Evolutionary conservation across 2,888 invertebrate species (phyloP), one percentile per base, ranked within the genome.

Genomic region (Erpobdella octoculata): DNA sequence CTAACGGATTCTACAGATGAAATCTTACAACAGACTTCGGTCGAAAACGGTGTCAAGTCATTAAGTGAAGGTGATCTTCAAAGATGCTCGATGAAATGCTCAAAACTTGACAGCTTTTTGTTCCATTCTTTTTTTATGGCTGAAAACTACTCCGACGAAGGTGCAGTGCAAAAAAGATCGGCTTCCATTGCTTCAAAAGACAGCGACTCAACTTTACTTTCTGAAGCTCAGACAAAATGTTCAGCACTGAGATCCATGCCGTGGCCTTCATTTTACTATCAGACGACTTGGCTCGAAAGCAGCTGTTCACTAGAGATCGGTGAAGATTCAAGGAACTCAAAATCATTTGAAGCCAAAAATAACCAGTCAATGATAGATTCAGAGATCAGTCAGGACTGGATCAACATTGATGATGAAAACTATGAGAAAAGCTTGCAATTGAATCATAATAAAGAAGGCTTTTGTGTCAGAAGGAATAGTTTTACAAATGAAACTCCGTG

Each of bases 251-350:
- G 36, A 65, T 36, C 41, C 28, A 67, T 41, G 46, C 18, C 67
- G 28, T 67, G 69, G 31, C 25, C 58, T 6, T 58, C 53, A 15
- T 12, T 48, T 9, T 69, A 69, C 36, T 69, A 69, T 37, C 69
- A 48, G n/a, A 69, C 69, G 5, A 69, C 69, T 0, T 69, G 69
- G 69, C 38, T 69, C 37, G 69, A 28, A 21, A 69, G 69, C 58
- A 58, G 58, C 69, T 48, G 48, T 28, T 69, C 69, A 15, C 33
- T 69, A 4, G 58, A 41, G 12, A 36, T 21, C 15, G 69, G 58
- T 3, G 58, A 69, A 18, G 18, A 33, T 36, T 46, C 37, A 2
- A n/a, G 41, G 0, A 25, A 28, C 21, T 25, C 21, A 53, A 53
- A 53, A 53, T 53, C 53, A n/a, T 53, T 21, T 28, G 41, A 28